Evolutionary conservation across 2,113 vertebrate genomes (phyloP), one percentile per base, ranked within the genome.

Genomic region (Setophaga kirtlandii): DNA sequence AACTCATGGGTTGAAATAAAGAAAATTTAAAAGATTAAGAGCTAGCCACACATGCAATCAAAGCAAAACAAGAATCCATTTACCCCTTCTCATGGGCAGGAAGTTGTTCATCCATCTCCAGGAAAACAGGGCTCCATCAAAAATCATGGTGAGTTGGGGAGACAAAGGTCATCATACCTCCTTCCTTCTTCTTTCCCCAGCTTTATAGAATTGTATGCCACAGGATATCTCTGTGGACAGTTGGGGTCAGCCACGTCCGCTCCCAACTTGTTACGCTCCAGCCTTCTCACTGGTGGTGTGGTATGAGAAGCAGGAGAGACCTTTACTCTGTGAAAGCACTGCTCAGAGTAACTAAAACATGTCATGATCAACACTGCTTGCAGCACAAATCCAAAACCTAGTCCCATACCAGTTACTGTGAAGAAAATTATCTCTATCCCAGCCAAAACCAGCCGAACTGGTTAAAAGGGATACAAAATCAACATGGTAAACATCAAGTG

Each of bases 381-480:
- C 25, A 37, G 25, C 53, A 55, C 6, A 49, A 74, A 49, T 67
- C 30, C 16, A 52, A 58, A 71, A 39, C 13, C 21, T 8, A 35
- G n/a, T 16, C 17, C 11, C 2, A 3, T 28, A 5, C 11, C 14
- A 41, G 18, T 6, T 80, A 65, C 25, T 47, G 15, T 47, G 53
- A 47, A 74, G 23, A 55, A 60, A 28, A 52, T 46, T 14, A 31
- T 52, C 37, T 33, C 7, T n/a, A 22, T 64, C 13, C 24, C 30
- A 35, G 21, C 15, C 17, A 53, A 80, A 74, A 14, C 10, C 22
- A 68, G 18, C 5, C 20, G 3, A 67, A 37, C 6, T 47, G 42
- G 21, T 92, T 90, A 83, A 96, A 56, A 64, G 63, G 13, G 59
- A 56, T 83, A 42, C 3, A 74, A 84, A 94, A 93, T 55, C 59